These are phyloP conservation scores for Diglossa cyanea DNA, from an alignment of 2,797 vertebrate species.

Conservation along the genomic window DNA sequence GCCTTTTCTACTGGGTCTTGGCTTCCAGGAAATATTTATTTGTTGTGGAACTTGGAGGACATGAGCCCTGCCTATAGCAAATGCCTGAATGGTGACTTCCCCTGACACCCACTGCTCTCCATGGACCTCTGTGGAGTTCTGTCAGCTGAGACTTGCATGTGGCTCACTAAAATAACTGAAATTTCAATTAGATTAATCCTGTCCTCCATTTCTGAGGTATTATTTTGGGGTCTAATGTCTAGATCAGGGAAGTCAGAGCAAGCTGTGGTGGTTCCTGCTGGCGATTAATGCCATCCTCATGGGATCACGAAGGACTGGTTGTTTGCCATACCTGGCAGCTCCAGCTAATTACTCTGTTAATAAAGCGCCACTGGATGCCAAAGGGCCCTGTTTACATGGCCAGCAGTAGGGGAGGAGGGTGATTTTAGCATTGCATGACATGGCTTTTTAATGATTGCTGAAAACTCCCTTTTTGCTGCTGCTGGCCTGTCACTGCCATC, in stretches of 20 bases:
- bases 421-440: background rate
- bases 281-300: background rate
- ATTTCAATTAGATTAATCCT: background rate
- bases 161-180: background rate
- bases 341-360: conserved; percentile 19
- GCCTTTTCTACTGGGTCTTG: background rate
- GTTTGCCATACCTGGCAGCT: background rate
- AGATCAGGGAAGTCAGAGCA: background rate
- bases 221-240: background rate
- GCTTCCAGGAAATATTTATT: background rate
- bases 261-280: background rate
- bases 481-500: background rate
- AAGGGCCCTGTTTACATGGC: background rate
- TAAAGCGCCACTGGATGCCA: background rate
- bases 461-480: background rate
- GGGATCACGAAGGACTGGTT: background rate
- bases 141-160: background rate
- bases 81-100: background rate
- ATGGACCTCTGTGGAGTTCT: background rate
- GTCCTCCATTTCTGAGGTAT: background rate
- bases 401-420: background rate
- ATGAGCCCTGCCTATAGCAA: background rate
- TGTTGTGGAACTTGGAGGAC: background rate
- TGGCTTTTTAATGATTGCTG: background rate
- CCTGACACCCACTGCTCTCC: background rate